Conservation (phyloP, 2,113 vertebrate genomes). For the Cyanoliseus patagonus region DNA sequence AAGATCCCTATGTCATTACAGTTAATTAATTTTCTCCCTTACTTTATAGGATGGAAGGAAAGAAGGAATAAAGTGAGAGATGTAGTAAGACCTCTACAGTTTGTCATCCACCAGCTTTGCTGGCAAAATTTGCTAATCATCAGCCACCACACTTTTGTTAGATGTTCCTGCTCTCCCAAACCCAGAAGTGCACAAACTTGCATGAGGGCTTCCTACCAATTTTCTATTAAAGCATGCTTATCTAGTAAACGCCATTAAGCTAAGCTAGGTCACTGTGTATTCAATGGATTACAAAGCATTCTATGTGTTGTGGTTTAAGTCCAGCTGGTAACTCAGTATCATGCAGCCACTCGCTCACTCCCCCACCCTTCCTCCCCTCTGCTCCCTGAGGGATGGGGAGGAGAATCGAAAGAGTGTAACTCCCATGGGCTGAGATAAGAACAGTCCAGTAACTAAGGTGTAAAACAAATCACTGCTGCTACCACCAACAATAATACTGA, state of each 20-base stretch:
- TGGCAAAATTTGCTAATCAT: background rate
- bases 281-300: rapidly evolving
- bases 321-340: too few species aligned
- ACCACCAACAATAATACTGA: too few species aligned
- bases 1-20: background rate
- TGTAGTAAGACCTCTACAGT: background rate
- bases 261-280: background rate
- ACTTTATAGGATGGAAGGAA: background rate
- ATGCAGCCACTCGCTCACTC: too few species aligned
- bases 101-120: background rate
- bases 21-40: background rate
- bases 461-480: too few species aligned
- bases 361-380: too few species aligned
- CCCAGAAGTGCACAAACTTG: background rate
- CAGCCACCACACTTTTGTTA: background rate
- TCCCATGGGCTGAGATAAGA: too few species aligned
- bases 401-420: too few species aligned
- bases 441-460: too few species aligned
- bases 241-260: background rate
- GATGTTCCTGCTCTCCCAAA: background rate
- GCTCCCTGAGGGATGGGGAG: too few species aligned
- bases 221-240: background rate
- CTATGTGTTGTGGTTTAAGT: background rate
- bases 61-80: background rate
- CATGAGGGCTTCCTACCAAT: background rate